phyloP scores from a whole-genome alignment of 2,797 vertebrate species.

The Propithecus perrieri region DNA sequence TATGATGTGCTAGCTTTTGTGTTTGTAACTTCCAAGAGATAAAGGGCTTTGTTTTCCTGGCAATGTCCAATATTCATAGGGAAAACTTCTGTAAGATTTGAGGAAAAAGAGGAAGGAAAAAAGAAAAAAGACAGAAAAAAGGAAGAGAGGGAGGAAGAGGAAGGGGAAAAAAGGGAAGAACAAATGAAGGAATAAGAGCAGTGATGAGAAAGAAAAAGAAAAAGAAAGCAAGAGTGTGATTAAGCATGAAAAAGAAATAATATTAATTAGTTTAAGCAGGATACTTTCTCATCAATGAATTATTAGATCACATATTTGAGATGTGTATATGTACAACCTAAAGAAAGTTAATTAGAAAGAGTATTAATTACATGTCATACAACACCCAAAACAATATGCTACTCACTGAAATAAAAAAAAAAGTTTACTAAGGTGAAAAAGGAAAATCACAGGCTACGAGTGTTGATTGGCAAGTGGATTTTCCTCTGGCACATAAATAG shows the following conservation, averaged over 20 bases:
- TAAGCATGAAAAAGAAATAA: background rate
- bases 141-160: background rate
- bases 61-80: background rate
- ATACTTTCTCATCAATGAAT: background rate
- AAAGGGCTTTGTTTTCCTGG: background rate
- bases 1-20: background rate
- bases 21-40: background rate
- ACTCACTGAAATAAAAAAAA: background rate
- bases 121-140: background rate
- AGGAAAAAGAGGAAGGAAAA: background rate
- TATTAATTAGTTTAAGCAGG: background rate
- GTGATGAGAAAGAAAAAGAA: background rate
- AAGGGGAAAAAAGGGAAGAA: background rate
- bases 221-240: background rate
- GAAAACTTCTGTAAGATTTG: background rate
- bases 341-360: background rate
- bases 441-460: background rate
- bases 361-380: background rate
- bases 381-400: background rate
- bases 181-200: fast-evolving
- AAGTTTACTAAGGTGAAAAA: background rate
- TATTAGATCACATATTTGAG: background rate
- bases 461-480: background rate
- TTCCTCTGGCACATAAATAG: no score
- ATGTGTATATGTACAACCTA: background rate